Base-by-base conservation (phyloP, 2,113 vertebrate genomes). In the Varanus salvator region DNA sequence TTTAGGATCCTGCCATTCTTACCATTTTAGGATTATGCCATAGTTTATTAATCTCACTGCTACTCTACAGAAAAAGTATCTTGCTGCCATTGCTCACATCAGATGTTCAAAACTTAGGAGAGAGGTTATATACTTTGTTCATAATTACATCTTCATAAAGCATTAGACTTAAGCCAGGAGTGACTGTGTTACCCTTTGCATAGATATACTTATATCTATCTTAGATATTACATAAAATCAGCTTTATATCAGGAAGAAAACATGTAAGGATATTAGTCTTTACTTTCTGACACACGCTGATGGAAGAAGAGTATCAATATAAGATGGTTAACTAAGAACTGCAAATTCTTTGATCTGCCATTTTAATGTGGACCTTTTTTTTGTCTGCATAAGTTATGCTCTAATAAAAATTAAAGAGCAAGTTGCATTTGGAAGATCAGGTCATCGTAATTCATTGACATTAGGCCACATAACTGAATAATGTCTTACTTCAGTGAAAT, bases 401-500 rank as follows among this genome's bases (percentile, higher is more conserved):
- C 92, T 97, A 97, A 97, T 96, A 97, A 96, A 97, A 97, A 98
- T 97, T 98, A 98, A 98, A 98, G 98, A 98, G 97, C 98, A 97
- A 98, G 98, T 98, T 97, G 96, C 96, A 94, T 98, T 98, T 98
- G 94, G 98, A 98, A 98, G 98, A 98, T 97, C 92, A 95, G 98
- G 98, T 99, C 98, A 99, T 97, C 96, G 95, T 97, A 98, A 98
- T 98, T 99, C 98, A 98, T 98, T 98, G 98, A 99, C 98, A 98
- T 98, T 97, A 98, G 98, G 97, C 98, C 98, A 98, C 98, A 98
- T 98, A 99, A 98, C 98, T 98, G 98, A 98, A 98, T 99, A 98
- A 99, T 98, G 98, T 99, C 98, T 99, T 98, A 98, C 98, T 98
- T 98, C 97, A 98, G 97, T 97, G 98, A 98, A 98, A 99, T 98